These are phyloP conservation scores for Scaptomyza hsui DNA, from an alignment of 1,140 invertebrate genomes.

Conservation along the genomic window DNA sequence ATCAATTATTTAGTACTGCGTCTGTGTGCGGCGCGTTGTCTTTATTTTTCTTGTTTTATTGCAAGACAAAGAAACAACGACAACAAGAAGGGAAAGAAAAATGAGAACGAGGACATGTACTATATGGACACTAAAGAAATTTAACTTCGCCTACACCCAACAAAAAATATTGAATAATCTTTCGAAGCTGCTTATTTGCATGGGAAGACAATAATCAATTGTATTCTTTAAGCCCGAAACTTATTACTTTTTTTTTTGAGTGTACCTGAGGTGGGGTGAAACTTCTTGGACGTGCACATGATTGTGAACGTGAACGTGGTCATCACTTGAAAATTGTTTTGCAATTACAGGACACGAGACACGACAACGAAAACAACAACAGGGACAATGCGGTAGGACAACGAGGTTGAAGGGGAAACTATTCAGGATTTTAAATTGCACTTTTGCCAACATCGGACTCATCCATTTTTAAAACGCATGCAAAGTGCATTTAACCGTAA, in stretches of 20 bases:
- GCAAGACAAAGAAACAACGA: slow-evolving; percentile 45
- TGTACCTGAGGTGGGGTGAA: too few species aligned
- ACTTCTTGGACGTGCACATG: too few species aligned
- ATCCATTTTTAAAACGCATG: slow-evolving; percentile 61
- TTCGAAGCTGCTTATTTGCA: too few species aligned
- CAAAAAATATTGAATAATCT: too few species aligned
- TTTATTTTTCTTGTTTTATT: slow-evolving; percentile 40
- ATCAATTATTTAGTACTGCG: slow-evolving; percentile 67
- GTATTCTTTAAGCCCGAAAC: too few species aligned
- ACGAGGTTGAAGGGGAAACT: not conserved
- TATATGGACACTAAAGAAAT: slow-evolving; percentile 8
- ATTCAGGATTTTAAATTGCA: slow-evolving; percentile 42
- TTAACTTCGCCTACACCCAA: not conserved
- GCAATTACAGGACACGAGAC: slow-evolving; percentile 2
- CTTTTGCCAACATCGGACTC: slow-evolving; percentile 35
- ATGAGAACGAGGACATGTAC: slow-evolving; percentile 6
- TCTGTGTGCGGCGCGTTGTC: slow-evolving; percentile 47
- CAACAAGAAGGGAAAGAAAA: not conserved
- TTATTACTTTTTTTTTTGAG: too few species aligned
- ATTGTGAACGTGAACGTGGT: slow-evolving; percentile 3
- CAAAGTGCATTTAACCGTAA: slow-evolving; percentile 61
- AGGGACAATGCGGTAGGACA: not conserved
- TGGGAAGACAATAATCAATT: too few species aligned
- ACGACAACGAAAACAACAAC: slow-evolving; percentile 4
- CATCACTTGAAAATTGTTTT: slow-evolving; percentile 34